Conservation (phyloP, 2,888 invertebrate genomes). For the Phyto melanocephala region DNA sequence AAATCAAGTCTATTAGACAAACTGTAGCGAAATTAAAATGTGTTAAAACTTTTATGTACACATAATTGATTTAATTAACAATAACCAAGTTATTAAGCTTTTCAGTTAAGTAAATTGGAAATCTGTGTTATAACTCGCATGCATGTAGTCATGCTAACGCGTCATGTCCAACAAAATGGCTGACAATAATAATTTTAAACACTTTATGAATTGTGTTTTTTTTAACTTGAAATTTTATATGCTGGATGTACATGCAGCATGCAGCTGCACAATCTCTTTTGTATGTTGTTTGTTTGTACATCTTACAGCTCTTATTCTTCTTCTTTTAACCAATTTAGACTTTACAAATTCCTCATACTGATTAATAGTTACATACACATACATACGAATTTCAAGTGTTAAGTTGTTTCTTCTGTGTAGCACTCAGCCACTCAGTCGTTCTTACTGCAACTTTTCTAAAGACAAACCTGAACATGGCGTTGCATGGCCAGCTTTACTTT, state of each 20-base stretch:
- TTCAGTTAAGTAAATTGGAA: constrained; percentile 18
- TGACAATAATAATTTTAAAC: not conserved
- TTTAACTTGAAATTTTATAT: not conserved
- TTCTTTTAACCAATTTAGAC: not conserved
- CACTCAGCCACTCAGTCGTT: not conserved
- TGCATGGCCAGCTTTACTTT: constrained; percentile 38
- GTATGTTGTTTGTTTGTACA: not conserved
- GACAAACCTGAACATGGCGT: constrained; percentile 52
- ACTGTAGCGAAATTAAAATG: not conserved
- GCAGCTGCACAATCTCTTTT: constrained; percentile 7
- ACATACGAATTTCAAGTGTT: not conserved
- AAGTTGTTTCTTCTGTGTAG: not conserved
- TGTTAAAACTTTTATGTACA: constrained; percentile 18
- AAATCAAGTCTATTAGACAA: not conserved
- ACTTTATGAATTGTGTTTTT: not conserved
- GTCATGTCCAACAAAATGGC: constrained; percentile 44
- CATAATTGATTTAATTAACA: constrained; percentile 35
- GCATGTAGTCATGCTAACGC: constrained; percentile 26
- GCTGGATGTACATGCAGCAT: not conserved
- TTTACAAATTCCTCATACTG: not conserved
- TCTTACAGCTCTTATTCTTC: not conserved
- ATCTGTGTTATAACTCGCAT: no score
- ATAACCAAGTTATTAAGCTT: not conserved
- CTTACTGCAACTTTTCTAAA: constrained; percentile 26
- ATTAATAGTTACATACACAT: not conserved